These are phyloP conservation scores for Anorthoa munda DNA, from an alignment of 2,888 invertebrate species.

Conservation along the genomic window DNA sequence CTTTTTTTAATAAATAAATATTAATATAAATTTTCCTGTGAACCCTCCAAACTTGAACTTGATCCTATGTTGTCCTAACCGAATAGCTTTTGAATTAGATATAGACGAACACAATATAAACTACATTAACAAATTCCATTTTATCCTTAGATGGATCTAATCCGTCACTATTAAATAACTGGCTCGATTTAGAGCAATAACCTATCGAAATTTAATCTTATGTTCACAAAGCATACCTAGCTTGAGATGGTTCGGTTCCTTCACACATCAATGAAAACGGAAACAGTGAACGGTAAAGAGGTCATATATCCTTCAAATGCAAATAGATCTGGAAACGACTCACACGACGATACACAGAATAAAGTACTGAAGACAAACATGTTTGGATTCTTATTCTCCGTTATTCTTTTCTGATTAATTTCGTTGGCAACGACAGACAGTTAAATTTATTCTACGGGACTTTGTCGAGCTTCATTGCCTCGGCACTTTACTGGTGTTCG, in stretches of 20 bases:
- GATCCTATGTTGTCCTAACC: no score
- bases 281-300: not conserved
- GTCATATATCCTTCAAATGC: not conserved
- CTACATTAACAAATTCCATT: not conserved
- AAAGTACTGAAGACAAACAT: not conserved
- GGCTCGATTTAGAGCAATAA: not conserved
- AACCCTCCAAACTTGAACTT: no score
- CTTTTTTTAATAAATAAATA: no score
- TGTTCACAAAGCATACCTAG: conserved; percentile 2
- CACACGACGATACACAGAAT: no score
- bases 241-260: not conserved
- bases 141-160: not conserved
- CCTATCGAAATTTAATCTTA: conserved; percentile 1
- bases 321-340: not conserved
- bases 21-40: no score
- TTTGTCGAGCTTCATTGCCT: no score
- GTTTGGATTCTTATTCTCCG: not conserved
- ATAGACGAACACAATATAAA: no score
- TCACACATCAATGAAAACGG: not conserved
- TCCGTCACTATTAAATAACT: conserved; percentile 23
- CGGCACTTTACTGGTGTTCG: no score
- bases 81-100: no score
- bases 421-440: no score
- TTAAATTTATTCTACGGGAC: no score
- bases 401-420: no score